These are phyloP conservation scores for Pteropus alecto DNA, from an alignment of 2,113 vertebrate species.

Conservation along the genomic window DNA sequence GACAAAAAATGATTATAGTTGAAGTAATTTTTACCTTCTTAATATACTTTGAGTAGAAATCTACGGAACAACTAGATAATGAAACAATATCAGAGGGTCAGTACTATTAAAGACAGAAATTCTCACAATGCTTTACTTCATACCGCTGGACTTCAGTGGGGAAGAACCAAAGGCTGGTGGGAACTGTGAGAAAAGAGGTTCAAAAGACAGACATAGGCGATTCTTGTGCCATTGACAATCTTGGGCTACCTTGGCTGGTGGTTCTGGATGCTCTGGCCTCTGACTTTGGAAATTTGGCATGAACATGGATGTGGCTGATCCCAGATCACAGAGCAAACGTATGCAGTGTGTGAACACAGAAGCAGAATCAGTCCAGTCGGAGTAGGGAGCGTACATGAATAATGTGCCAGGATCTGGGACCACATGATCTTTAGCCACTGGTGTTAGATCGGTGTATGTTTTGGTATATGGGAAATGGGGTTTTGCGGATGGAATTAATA, in stretches of 20 bases:
- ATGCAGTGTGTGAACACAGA: too few relatives aligned
- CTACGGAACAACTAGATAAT: neutral
- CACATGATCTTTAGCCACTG: too few relatives aligned
- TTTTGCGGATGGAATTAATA: neutral
- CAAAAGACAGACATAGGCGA: neutral
- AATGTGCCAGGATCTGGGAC: neutral
- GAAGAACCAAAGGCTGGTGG: neutral
- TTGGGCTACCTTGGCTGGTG: too few relatives aligned
- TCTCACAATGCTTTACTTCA: neutral
- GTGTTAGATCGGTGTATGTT: neutral
- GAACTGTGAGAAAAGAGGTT: neutral
- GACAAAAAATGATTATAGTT: neutral
- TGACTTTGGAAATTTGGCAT: neutral
- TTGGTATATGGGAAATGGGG: neutral
- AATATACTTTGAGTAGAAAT: neutral
- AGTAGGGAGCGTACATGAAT: accelerated
- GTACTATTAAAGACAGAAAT: neutral
- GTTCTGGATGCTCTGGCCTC: neutral
- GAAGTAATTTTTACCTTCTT: neutral
- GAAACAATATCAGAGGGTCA: neutral
- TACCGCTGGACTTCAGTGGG: neutral
- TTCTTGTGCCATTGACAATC: accelerated
- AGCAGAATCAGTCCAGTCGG: neutral
- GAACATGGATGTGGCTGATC: neutral
- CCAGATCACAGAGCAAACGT: neutral